Percentiles rank a stretch among this genome's conserved stretches.
Evolutionary conservation across 2,113 vertebrate genomes (phyloP).

Genomic region (Pan paniscus): DNA sequence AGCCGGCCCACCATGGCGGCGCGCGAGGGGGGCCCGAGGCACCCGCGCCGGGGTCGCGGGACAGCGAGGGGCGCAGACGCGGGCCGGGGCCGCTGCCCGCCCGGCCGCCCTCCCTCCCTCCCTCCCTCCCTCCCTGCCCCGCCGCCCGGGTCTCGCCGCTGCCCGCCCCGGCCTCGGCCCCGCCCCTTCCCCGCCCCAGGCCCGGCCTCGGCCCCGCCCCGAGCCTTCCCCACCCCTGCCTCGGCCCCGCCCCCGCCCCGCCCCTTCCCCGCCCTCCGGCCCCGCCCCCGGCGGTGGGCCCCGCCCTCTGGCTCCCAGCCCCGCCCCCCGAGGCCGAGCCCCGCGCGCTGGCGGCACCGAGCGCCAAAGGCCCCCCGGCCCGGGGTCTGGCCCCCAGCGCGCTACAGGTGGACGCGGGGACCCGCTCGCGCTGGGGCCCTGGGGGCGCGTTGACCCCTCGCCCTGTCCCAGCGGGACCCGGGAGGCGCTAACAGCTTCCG

Average conservation of each 20-base stretch:
- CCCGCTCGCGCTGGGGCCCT: background rate
- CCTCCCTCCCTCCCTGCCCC: background rate
- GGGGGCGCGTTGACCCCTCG: background rate
- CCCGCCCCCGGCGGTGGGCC: slow-evolving; percentile 70
- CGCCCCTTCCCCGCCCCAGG: background rate
- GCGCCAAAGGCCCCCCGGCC: background rate
- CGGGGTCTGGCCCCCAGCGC: background rate
- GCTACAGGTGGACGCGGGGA: background rate
- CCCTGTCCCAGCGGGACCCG: background rate
- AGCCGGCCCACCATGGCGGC: slow-evolving; percentile 91
- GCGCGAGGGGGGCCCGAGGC: background rate
- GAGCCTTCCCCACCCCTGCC: no score
- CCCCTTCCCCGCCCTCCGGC: background rate
- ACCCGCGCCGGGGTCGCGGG: background rate
- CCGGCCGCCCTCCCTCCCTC: slow-evolving; percentile 6
- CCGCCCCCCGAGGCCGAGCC: slow-evolving; percentile 78
- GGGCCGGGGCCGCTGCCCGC: slow-evolving; percentile 65
- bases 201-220: slow-evolving; percentile 75
- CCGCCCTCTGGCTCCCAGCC: background rate
- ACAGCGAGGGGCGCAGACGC: slow-evolving; percentile 25
- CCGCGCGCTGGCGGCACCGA: background rate
- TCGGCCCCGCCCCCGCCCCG: no score
- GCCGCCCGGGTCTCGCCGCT: background rate
- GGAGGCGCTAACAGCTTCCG: background rate
- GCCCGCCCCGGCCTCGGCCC: background rate